phyloP scores from a whole-genome alignment of 30 jellyfish, hydroid and myxozoan genomes.

The Calvadosia cruxmelitensis region DNA sequence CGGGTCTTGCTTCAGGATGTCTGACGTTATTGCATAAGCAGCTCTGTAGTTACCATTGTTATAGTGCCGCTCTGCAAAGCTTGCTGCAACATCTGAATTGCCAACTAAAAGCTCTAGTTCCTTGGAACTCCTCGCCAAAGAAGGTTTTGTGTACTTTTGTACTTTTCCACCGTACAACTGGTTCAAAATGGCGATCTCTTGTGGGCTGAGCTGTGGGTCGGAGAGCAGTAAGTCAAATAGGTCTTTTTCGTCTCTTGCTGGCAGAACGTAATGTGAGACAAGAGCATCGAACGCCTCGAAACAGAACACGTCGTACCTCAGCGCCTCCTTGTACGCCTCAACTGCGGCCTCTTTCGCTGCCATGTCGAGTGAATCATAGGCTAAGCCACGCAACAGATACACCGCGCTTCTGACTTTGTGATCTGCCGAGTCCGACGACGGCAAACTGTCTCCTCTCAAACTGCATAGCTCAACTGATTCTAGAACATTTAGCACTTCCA shows the following conservation, averaged over 20 bases:
- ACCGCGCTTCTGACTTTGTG: slow-evolving; percentile 64
- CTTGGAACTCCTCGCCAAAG: slow-evolving; percentile 35
- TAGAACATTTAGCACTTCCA: slow-evolving; percentile 41
- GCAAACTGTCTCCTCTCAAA: slow-evolving; percentile 11
- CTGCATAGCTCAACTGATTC: slow-evolving; percentile 17
- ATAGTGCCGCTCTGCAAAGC: slow-evolving; percentile 64
- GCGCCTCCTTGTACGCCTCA: slow-evolving; percentile 72
- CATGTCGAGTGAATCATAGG: slow-evolving; percentile 66
- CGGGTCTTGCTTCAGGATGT: slow-evolving; percentile 42
- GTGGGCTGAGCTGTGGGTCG: slow-evolving; percentile 38
- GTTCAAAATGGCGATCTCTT: slow-evolving; percentile 44
- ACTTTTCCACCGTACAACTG: slow-evolving; percentile 35
- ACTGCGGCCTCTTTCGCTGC: slow-evolving; percentile 40
- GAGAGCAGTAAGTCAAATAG: slow-evolving; percentile 63
- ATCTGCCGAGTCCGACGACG: slow-evolving; percentile 15
- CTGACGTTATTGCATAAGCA: slow-evolving; percentile 47
- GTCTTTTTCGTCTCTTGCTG: slow-evolving; percentile 60
- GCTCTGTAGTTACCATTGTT: slow-evolving; percentile 49
- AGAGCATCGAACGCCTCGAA: slow-evolving; percentile 79
- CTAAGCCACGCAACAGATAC: slow-evolving; percentile 51
- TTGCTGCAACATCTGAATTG: slow-evolving; percentile 43
- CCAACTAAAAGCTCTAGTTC: slow-evolving; percentile 24
- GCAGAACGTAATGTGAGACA: slow-evolving; percentile 48
- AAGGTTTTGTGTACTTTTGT: slow-evolving; percentile 51
- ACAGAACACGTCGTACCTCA: slow-evolving; percentile 69